Evolutionary conservation across 2,888 invertebrate species (phyloP).

Genomic region (Thumatha senex): DNA sequence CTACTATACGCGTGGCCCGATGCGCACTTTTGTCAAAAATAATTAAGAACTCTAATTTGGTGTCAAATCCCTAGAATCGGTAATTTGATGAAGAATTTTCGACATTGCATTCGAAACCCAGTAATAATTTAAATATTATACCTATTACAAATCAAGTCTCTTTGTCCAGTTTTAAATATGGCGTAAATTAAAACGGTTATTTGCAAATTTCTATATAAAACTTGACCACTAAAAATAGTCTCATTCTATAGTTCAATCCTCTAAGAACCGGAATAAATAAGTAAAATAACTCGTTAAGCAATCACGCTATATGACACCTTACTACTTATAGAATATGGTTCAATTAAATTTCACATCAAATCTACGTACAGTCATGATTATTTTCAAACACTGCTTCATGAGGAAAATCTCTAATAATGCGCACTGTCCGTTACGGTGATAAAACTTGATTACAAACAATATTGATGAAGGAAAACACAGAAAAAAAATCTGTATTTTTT

Average conservation of each 20-base stretch:
- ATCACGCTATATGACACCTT: constrained; percentile 12
- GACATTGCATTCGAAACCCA: no score
- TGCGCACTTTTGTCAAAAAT: no score
- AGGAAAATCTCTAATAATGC: constrained; percentile 16
- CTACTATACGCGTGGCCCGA: no score
- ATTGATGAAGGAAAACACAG: constrained; percentile 7
- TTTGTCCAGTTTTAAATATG: no score
- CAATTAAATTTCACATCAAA: constrained; percentile 33
- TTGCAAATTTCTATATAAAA: no score
- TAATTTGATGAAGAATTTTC: no score
- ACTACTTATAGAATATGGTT: constrained; percentile 7
- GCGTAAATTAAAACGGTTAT: no score
- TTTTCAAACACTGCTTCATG: constrained; percentile 25
- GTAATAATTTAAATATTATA: no score
- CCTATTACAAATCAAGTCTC: no score
- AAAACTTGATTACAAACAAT: constrained; percentile 1
- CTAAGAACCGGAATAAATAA: background rate
- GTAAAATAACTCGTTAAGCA: background rate
- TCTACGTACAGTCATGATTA: constrained; percentile 23
- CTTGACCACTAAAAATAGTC: background rate
- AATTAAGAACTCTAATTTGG: no score
- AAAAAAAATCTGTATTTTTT: constrained; percentile 27
- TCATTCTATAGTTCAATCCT: background rate
- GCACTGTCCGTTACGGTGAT: constrained; percentile 9
- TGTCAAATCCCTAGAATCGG: no score